Conservation (phyloP, 1,140 invertebrate genomes). For the Cylas formicarius region DNA sequence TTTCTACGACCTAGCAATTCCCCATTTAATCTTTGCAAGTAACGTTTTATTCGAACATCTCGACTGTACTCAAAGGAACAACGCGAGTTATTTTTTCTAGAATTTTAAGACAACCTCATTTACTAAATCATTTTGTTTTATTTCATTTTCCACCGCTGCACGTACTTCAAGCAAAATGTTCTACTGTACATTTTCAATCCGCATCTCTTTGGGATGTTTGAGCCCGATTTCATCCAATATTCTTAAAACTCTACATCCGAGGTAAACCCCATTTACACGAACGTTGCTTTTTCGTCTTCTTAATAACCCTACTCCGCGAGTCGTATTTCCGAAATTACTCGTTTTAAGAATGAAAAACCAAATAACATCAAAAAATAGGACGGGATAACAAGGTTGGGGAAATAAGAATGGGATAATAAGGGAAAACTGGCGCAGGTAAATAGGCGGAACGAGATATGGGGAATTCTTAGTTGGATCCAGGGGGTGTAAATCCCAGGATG, state of each 20-base stretch:
- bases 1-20: too few species aligned
- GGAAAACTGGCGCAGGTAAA: conserved; percentile 13
- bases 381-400: conserved; percentile 13
- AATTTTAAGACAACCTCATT: too few species aligned
- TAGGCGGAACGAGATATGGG: conserved; percentile 1
- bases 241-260: conserved; percentile 2
- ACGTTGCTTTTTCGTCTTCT: conserved; percentile 1
- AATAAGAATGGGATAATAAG: conserved; percentile 10
- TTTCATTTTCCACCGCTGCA: too few species aligned
- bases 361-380: conserved; percentile 9
- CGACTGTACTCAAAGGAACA: too few species aligned
- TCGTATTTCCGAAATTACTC: conserved; percentile 3
- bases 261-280: conserved; percentile 8
- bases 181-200: too few species aligned
- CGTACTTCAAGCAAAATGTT: too few species aligned
- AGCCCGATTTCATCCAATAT: conserved; percentile 12
- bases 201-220: too few species aligned
- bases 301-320: conserved; percentile 10
- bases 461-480: conserved; percentile 4
- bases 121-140: too few species aligned
- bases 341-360: conserved; percentile 12
- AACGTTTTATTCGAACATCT: too few species aligned
- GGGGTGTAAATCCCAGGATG: conserved; percentile 1
- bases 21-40: too few species aligned
- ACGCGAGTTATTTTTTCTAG: too few species aligned